These are phyloP conservation scores for Dicrurus megarhynchus DNA, from an alignment of 2,113 vertebrate species.

Conservation along the genomic window DNA sequence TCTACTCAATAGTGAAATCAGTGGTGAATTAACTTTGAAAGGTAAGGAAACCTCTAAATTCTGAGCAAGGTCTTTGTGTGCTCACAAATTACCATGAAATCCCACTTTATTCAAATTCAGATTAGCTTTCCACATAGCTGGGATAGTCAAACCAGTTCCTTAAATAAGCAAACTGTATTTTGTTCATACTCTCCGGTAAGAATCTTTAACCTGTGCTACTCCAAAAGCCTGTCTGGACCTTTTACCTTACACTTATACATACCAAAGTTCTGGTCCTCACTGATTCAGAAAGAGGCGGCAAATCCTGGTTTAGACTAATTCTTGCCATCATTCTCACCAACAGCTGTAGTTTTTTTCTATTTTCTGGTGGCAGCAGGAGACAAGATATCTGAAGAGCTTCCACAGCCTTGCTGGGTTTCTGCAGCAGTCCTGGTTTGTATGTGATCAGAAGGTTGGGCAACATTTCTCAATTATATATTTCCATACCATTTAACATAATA, in stretches of 20 bases:
- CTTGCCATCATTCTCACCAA: constrained; percentile 83
- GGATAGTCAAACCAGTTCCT: neutral
- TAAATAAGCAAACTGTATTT: neutral
- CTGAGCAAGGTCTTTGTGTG: neutral
- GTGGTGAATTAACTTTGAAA: neutral
- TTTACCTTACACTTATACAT: neutral
- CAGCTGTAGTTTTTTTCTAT: constrained; percentile 81
- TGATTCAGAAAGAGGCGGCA: constrained; percentile 80
- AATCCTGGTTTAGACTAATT: constrained; percentile 77
- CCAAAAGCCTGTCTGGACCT: neutral
- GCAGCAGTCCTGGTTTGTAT: constrained; percentile 69
- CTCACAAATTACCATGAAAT: neutral
- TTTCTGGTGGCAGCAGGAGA: constrained; percentile 83
- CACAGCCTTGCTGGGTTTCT: constrained; percentile 70
- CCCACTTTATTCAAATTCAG: neutral
- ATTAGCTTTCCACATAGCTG: neutral
- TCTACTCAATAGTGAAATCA: neutral
- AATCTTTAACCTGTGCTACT: neutral
- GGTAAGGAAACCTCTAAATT: neutral
- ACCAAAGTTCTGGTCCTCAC: constrained; percentile 80
- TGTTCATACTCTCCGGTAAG: neutral
- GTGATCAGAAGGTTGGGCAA: neutral
- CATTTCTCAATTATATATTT: neutral
- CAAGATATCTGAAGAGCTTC: constrained; percentile 86
- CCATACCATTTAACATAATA: neutral